phyloP scores from a whole-genome alignment of 2,888 invertebrate species.

The Idaea biselata region DNA sequence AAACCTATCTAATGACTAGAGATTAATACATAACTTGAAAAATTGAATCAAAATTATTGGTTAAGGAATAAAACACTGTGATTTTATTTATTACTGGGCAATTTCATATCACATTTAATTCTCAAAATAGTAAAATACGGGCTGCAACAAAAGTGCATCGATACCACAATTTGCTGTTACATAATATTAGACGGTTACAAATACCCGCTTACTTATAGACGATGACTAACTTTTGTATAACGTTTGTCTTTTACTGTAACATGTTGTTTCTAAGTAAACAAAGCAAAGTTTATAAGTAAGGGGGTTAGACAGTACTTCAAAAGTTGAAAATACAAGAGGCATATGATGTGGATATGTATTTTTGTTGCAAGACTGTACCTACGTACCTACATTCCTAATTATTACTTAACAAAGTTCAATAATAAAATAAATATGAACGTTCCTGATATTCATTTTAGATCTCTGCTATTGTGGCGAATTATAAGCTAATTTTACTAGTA shows the following conservation, averaged over 20 bases:
- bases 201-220: too few species aligned
- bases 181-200: too few species aligned
- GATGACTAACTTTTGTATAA: too few species aligned
- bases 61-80: conserved; percentile 73
- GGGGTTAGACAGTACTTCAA: too few species aligned
- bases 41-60: conserved; percentile 46
- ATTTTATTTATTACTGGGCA: conserved; percentile 76
- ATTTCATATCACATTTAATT: conserved; percentile 33
- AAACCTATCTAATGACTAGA: conserved; percentile 45
- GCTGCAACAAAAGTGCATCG: too few species aligned
- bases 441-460: conserved; percentile 77
- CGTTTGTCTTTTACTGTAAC: too few species aligned
- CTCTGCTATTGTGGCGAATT: conserved; percentile 72
- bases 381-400: conserved; percentile 12
- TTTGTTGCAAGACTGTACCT: conserved; percentile 18
- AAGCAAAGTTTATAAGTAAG: too few species aligned
- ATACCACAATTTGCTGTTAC: too few species aligned
- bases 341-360: too few species aligned
- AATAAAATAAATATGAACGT: conserved; percentile 66
- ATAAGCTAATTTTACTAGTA: conserved; percentile 39
- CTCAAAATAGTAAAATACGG: conserved; percentile 21
- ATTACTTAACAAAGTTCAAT: conserved; percentile 48
- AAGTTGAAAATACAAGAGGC: too few species aligned
- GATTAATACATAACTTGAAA: conserved; percentile 43
- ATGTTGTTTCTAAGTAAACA: too few species aligned